Evolutionary conservation across 2,888 invertebrate genomes (phyloP).

Genomic region (Bembecia ichneumoniformis): DNA sequence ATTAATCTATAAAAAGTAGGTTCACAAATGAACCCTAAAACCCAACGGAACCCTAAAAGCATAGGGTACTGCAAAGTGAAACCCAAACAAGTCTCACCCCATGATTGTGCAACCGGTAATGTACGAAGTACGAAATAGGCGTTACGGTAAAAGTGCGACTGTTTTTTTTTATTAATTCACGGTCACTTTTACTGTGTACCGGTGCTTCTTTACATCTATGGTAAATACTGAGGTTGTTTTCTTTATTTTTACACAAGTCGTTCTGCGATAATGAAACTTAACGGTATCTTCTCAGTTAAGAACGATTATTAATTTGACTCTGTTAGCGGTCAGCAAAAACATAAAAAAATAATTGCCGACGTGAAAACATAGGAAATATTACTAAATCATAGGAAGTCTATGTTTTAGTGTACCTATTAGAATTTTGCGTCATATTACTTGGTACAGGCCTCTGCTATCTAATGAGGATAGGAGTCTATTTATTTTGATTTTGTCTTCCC

Average conservation of each 20-base stretch:
- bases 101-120: not conserved
- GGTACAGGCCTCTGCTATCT: no score
- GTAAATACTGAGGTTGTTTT: not conserved
- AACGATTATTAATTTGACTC: no score
- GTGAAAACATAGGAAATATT: no score
- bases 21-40: not conserved
- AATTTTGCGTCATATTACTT: no score
- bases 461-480: no score
- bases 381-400: no score
- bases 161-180: not conserved
- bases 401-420: no score
- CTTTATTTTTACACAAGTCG: not conserved
- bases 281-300: no score
- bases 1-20: not conserved
- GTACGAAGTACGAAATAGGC: not conserved
- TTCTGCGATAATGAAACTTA: not conserved
- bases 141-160: not conserved
- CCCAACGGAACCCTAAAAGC: not conserved
- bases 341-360: no score
- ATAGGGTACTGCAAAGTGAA: slow-evolving; percentile 11
- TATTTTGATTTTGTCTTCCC: no score
- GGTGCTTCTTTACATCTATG: not conserved
- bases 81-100: not conserved
- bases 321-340: no score
- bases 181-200: not conserved